phyloP scores from a whole-genome alignment of 2,797 vertebrate species.

The Galago senegalensis region DNA sequence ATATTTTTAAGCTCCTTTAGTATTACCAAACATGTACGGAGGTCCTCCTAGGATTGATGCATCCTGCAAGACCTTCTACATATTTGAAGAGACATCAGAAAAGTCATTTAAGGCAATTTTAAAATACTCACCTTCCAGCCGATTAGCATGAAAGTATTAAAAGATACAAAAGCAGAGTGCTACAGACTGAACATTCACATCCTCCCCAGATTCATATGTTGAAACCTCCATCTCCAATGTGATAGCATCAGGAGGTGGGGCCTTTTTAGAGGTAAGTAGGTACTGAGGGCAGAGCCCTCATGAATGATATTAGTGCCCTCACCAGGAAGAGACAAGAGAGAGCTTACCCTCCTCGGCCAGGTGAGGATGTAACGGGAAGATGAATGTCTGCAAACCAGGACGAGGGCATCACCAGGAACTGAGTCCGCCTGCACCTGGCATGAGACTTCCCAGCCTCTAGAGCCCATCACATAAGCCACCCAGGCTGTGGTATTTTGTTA shows the following conservation, averaged over 20 bases:
- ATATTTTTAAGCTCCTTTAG: not conserved
- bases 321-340: not conserved
- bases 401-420: not conserved
- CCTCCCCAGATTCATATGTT: not conserved
- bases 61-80: not conserved
- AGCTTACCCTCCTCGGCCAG: not conserved
- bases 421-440: not conserved
- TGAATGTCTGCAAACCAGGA: not conserved
- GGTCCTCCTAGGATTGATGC: not conserved
- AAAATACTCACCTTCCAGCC: not conserved
- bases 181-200: not conserved
- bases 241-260: not conserved
- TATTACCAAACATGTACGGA: not conserved
- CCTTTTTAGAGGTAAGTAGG: not conserved
- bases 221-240: not conserved
- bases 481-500: not conserved
- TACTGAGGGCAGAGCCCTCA: not conserved
- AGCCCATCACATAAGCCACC: not conserved
- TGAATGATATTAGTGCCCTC: not conserved
- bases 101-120: slow-evolving; percentile 5
- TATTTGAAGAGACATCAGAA: not conserved
- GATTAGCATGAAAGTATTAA: not conserved
- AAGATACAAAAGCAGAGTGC: not conserved
- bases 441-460: not conserved
- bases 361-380: not conserved